These are phyloP conservation scores for Python bivittatus DNA, from an alignment of 2,113 vertebrate genomes.

Conservation along the genomic window DNA sequence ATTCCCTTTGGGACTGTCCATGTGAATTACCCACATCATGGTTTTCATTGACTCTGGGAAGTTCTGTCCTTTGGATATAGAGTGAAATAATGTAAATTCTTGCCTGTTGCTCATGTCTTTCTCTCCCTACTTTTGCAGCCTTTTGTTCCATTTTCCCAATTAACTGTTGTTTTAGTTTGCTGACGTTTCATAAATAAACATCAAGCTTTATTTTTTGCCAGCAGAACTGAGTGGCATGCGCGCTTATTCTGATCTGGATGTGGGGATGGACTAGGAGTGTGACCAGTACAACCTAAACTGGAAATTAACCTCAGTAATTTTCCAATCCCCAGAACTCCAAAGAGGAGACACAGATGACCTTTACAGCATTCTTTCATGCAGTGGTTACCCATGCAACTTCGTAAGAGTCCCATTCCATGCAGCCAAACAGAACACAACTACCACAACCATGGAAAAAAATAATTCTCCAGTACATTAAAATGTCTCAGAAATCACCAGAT, in stretches of 20 bases:
- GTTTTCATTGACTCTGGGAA: too few relatives aligned
- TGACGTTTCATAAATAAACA: too few relatives aligned
- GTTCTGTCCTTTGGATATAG: too few relatives aligned
- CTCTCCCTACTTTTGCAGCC: too few relatives aligned
- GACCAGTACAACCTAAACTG: too few relatives aligned
- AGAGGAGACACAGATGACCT: not conserved
- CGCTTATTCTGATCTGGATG: not conserved
- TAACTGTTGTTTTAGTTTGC: too few relatives aligned
- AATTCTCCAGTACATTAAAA: not conserved
- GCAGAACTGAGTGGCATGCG: not conserved
- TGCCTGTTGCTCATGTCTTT: too few relatives aligned
- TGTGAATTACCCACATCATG: too few relatives aligned
- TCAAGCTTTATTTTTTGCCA: too few relatives aligned
- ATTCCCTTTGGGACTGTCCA: too few relatives aligned
- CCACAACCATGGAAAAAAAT: not conserved
- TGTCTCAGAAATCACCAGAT: not conserved
- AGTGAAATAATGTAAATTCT: too few relatives aligned
- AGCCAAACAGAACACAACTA: not conserved
- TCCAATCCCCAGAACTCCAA: not conserved
- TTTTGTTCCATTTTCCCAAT: too few relatives aligned
- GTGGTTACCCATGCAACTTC: not conserved
- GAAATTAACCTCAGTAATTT: not conserved
- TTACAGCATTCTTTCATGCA: not conserved
- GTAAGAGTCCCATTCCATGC: not conserved
- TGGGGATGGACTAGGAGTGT: not conserved